Evolutionary conservation across 2,797 vertebrate genomes (phyloP), one percentile per base, ranked within the genome.

Genomic region (Characodon lateralis): DNA sequence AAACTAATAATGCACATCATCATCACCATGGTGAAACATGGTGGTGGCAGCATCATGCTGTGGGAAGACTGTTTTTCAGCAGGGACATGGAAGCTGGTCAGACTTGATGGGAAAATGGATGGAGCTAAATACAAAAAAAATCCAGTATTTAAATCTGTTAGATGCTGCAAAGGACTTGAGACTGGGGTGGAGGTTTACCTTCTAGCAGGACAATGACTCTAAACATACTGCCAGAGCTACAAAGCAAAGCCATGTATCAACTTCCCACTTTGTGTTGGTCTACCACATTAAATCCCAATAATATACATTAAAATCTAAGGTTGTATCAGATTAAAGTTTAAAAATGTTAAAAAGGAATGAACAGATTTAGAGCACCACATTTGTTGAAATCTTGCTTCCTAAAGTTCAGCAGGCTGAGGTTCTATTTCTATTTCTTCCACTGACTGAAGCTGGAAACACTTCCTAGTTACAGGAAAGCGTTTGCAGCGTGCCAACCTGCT

Each of bases 401-500:
- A 14, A 81, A 87, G 85, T 85, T 90, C 76, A 80, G 81, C 76
- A 79, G 82, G 81, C 78, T 41, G 85, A 85, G 75, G 87, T 69
- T 69, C 48, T 31, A 31, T 31, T 31, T 69, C 43, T 8, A 41
- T 69, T 6, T 18, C 24, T 69, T 48, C 6, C 41, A 78, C 76
- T 80, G 82, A 78, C 84, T 48, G 87, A 84, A 78, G 84, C 81
- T 85, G 83, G 88, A 86, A 92, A 85, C 80, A 82, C 80, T 89
- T 89, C 86, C 83, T 78, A 77, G 86, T 68, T 79, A 63, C 83
- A 91, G 85, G 83, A 91, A 91, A 85, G 59, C 2, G 84, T 85
- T 85, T 82, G 84, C 85, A 73, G 88, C 72, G 70, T 84, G 87
- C 89, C 90, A 93, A 88, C 91, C 90, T 89, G 87, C 74, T 80